Base-by-base conservation (phyloP, 2,113 vertebrate species). In the Micronycteris hirsuta region DNA sequence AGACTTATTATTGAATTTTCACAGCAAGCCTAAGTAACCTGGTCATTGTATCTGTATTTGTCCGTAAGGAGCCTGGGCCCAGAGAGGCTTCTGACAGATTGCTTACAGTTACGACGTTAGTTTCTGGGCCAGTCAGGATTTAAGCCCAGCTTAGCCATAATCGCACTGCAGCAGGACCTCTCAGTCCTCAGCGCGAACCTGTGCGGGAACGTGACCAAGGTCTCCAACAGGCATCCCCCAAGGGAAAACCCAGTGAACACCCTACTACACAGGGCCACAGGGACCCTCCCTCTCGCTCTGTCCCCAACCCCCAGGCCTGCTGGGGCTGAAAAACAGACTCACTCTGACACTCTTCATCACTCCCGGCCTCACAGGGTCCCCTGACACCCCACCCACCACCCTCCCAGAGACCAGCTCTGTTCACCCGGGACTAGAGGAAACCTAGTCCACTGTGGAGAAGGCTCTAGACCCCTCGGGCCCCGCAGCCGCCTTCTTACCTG, bases 321-420 rank as follows among this genome's bases (percentile, higher is more conserved):
- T 4, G 3, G 36, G 16, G 5, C 20, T 49, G 28, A 82, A 49
- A 56, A 54, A 49, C 5, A 2, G 26, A 65, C 19, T 76, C 73
- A 12, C 31, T 26, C 28, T 12, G 17, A 33, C 20, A 8, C n/a
- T 17, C 14, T 8, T n/a, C 36, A 33, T 28, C 7, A 9, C 5
- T 17, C 20, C 7, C 38, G 20, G 16, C 11, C 24, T 14, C 28
- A 10, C 15, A 11, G 0, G 31, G 24, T 0, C 28, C 8, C 1
- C 13, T 28, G 20, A 63, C 31, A 49, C 12, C 49, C 26, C 17
- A 33, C 19, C 14, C 33, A 67, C 33, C 24, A 12, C 9, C 14
- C 36, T 31, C 38, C 56, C 33, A 20, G 36, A 83, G 41, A 28
- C 41, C 8, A 22, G 24, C 9, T 41, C 63, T 61, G n/a, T 24